These are phyloP conservation scores for Callipepla californica DNA, from an alignment of 2,113 vertebrate genomes.

Conservation along the genomic window DNA sequence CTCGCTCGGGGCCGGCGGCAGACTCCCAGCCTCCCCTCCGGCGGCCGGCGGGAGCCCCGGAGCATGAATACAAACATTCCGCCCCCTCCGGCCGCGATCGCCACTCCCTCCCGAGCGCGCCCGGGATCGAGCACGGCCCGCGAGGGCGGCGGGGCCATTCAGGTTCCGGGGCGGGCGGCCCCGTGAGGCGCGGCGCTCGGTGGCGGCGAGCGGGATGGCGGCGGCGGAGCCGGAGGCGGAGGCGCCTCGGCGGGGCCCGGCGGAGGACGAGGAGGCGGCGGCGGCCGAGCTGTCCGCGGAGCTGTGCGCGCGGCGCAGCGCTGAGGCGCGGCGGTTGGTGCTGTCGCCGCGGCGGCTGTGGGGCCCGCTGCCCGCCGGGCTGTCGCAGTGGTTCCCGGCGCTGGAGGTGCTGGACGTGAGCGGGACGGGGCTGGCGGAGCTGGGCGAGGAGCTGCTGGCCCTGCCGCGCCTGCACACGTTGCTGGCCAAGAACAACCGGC, in stretches of 20 bases:
- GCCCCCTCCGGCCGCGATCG: too few relatives aligned
- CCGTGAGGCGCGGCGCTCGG: neutral
- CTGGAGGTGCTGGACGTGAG: conserved; percentile 93
- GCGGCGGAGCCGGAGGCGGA: neutral
- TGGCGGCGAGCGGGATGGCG: neutral
- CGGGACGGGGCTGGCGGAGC: conserved; percentile 84
- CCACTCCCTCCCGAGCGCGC: neutral
- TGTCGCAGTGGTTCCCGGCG: conserved; percentile 83
- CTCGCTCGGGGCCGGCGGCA: neutral
- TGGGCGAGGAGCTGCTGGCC: conserved; percentile 85
- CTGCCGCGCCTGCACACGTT: conserved; percentile 86
- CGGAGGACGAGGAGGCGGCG: neutral
- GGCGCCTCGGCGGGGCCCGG: neutral
- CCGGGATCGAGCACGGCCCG: neutral
- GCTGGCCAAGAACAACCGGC: conserved; percentile 94
- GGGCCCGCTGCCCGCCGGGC: conserved; percentile 78
- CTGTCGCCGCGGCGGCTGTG: conserved; percentile 84
- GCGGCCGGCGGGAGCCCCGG: neutral
- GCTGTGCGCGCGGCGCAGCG: conserved; percentile 72
- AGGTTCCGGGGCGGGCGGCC: conserved; percentile 57
- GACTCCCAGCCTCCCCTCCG: fast-evolving
- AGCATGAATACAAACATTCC: neutral
- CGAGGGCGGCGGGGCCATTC: neutral
- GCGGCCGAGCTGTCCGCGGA: conserved; percentile 75
- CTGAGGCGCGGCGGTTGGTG: conserved; percentile 83